Percentiles rank a stretch among this genome's conserved stretches.
Evolutionary conservation across 2,113 vertebrate species (phyloP).

Genomic region (Pyrgilauda ruficollis): DNA sequence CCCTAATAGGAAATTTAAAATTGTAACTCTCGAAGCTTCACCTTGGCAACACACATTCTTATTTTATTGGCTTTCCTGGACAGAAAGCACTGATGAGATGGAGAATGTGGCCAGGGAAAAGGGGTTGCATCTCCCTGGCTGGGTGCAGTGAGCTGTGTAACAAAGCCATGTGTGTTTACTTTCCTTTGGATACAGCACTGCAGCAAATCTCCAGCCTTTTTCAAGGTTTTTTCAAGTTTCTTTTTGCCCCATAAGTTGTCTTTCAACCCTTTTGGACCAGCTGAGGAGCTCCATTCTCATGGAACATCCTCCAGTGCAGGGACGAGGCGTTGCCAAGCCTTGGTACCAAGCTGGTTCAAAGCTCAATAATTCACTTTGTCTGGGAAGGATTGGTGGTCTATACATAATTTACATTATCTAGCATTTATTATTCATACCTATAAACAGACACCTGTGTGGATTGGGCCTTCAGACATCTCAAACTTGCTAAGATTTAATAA

Average conservation of each 20-base stretch:
- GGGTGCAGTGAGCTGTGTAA: slow-evolving; percentile 61
- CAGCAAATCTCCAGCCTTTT: not conserved
- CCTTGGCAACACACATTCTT: slow-evolving; percentile 13
- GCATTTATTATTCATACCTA: not conserved
- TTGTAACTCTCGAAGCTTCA: slow-evolving; percentile 44
- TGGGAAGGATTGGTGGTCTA: not conserved
- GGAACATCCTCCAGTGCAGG: not conserved
- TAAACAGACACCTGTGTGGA: not conserved
- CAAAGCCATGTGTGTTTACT: slow-evolving; percentile 58
- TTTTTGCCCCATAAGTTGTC: not conserved
- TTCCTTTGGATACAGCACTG: slow-evolving; percentile 7
- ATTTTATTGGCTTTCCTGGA: slow-evolving; percentile 51
- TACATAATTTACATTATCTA: not conserved
- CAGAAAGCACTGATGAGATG: slow-evolving; percentile 29
- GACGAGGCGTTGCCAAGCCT: not conserved
- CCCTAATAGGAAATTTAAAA: slow-evolving; percentile 53
- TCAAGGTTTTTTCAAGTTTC: not conserved
- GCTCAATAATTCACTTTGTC: not conserved
- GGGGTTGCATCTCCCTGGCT: not conserved
- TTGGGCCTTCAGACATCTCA: not conserved
- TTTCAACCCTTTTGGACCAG: not conserved
- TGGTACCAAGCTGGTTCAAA: not conserved
- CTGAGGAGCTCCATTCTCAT: not conserved
- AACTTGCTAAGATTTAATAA: not conserved
- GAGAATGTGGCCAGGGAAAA: slow-evolving; percentile 8